phyloP scores from a whole-genome alignment of 2,888 invertebrate genomes.

The Tipula helvola region DNA sequence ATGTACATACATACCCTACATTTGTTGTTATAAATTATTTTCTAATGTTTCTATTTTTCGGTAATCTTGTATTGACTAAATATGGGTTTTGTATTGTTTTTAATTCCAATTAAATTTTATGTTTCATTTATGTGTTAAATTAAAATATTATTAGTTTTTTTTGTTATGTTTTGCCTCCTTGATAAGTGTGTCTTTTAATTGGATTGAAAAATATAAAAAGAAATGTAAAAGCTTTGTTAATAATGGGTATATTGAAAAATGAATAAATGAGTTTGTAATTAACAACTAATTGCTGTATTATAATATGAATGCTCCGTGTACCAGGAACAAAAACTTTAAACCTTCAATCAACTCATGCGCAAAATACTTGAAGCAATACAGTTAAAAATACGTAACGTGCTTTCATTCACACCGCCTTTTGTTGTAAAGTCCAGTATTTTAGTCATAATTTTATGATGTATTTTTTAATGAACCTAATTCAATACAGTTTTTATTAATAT shows the following conservation, averaged over 20 bases:
- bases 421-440: no score
- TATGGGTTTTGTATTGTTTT: background rate
- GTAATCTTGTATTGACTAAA: background rate
- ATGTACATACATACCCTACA: background rate
- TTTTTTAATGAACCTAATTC: no score
- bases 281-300: background rate
- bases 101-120: conserved; percentile 4
- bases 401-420: no score
- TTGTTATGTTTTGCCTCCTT: background rate
- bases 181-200: background rate
- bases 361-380: no score
- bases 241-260: background rate
- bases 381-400: no score
- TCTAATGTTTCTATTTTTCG: background rate
- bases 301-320: no score
- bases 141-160: background rate
- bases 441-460: no score
- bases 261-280: background rate
- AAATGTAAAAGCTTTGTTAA: background rate
- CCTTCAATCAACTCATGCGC: no score
- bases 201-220: background rate
- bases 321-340: no score
- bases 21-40: background rate
- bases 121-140: background rate
- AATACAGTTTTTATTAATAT: no score